Evolutionary conservation across 2,797 vertebrate genomes (phyloP), one percentile per base, ranked within the genome.

Genomic region (Rhincodon typus): DNA sequence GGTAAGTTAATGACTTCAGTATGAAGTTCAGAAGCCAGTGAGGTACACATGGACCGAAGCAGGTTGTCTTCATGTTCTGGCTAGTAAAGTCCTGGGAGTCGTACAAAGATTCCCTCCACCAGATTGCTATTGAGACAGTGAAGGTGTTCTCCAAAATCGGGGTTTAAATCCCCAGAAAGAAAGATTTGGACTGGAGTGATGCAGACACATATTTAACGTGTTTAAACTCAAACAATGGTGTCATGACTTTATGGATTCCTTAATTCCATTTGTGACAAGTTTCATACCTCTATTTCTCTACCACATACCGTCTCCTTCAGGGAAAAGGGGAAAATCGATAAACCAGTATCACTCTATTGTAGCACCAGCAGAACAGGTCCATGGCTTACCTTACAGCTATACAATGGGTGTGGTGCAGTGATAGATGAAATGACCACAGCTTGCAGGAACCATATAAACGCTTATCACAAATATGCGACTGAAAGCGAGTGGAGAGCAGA

Each of bases 1-100:
- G 98, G 99, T 99, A 97, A 98, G 98, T 96, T 94, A 10, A 53
- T 50, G 19, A 42, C 12, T 23, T 42, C 25, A 34, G 25, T 94
- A 27, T 66, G 67, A 94, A 94, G 12, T 53, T 77, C 70, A 50
- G 13, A 74, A 23, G 72, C 6, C 46, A 77, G 27, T n/a, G 12
- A 57, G 42, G 46, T 8, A 77, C 27, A 53, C 23, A 27, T 30
- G 25, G 19, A n/a, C 3, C 2, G 0, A 57, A 66, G 17, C n/a
- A 66, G 21, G 38, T 69, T 10, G 62, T 23, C 90, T 67, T 67
- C 66, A 69, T n/a, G 4, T 38, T 23, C 21, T 42, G n/a, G 13
- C 8, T 67, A 25, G 21, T 69, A 93, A 42, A 42, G 38, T 42
- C n/a, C 38, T 66, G 23, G 1, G 15, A 62, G 23, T 93, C 34